These are phyloP conservation scores for Procambarus virginalis DNA, from an alignment of 1,140 invertebrate species.

Conservation along the genomic window DNA sequence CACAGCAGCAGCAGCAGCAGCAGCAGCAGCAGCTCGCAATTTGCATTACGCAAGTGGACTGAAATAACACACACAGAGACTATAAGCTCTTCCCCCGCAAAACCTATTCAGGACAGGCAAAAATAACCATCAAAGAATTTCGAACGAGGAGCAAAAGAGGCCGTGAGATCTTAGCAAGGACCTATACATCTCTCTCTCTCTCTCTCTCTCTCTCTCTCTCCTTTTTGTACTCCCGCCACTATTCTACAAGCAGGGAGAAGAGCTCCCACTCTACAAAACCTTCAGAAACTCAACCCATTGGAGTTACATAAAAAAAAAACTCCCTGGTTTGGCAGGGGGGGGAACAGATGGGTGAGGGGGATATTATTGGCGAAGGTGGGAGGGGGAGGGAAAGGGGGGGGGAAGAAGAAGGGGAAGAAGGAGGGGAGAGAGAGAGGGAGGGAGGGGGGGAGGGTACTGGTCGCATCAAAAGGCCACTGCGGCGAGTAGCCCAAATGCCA, in stretches of 20 bases:
- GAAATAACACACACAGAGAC: no score
- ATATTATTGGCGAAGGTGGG: no score
- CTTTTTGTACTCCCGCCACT: slow-evolving; percentile 15
- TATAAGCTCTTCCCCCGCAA: background rate
- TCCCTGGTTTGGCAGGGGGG: background rate
- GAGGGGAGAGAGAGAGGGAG: background rate
- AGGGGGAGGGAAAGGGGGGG: no score
- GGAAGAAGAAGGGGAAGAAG: no score
- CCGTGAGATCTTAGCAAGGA: slow-evolving; percentile 32
- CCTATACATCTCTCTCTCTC: background rate
- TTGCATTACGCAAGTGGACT: no score
- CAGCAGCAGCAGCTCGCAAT: no score
- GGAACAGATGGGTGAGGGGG: background rate
- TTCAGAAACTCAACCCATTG: slow-evolving; percentile 31
- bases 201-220: background rate
- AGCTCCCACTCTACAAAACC: slow-evolving; percentile 35
- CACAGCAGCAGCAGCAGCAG: no score
- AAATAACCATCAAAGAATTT: slow-evolving; percentile 53
- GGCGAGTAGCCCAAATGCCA: slow-evolving; percentile 65
- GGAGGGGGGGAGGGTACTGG: background rate
- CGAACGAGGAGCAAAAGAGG: background rate
- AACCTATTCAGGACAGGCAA: slow-evolving; percentile 51
- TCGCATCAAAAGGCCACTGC: slow-evolving; percentile 55
- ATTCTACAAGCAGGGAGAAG: slow-evolving; percentile 28
- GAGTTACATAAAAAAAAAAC: background rate